Conservation (phyloP, 1,140 invertebrate genomes). For the Drosophila melanica region DNA sequence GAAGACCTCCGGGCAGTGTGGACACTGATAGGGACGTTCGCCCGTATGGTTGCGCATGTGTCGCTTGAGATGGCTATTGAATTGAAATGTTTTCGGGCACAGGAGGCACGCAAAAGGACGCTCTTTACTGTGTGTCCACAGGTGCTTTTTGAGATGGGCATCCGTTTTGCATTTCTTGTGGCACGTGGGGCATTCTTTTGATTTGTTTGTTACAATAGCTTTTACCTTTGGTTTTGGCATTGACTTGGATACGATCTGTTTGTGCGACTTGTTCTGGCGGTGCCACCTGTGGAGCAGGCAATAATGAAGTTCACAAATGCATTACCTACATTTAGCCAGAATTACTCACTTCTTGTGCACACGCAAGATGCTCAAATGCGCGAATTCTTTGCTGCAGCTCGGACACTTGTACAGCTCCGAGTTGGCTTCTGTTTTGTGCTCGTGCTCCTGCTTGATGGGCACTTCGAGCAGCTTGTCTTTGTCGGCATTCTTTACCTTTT, state of each 20-base stretch:
- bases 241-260: background rate
- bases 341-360: slow-evolving; percentile 17
- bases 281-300: slow-evolving; percentile 7
- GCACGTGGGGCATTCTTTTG: background rate
- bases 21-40: slow-evolving; percentile 25
- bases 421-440: background rate
- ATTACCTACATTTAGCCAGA: background rate
- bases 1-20: slow-evolving; percentile 5
- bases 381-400: slow-evolving; percentile 16
- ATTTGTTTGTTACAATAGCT: background rate
- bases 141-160: background rate
- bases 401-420: slow-evolving; percentile 5
- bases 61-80: background rate
- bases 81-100: background rate
- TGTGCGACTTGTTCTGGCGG: background rate
- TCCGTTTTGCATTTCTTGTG: background rate
- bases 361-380: slow-evolving; percentile 3
- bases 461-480: background rate
- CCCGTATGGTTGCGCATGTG: slow-evolving; percentile 21
- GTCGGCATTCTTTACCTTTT: background rate
- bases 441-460: background rate
- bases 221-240: background rate
- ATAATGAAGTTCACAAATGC: background rate
- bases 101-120: slow-evolving; percentile 3
- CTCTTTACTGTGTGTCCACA: background rate